Conservation (phyloP, 2,888 invertebrate species). For the Caenorhabditis angaria region DNA sequence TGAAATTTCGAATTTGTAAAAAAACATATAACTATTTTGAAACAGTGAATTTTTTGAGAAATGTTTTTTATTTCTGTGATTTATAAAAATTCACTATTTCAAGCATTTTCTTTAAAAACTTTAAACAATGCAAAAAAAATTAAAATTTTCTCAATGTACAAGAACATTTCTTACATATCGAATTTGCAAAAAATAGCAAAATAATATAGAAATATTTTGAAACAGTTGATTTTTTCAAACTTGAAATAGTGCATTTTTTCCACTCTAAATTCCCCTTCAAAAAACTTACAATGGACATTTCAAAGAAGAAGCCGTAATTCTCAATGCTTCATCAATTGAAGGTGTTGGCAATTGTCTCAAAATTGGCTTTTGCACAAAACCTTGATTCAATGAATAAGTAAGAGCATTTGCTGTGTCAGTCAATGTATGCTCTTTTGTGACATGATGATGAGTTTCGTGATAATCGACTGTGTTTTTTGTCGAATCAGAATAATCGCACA, state of each 20-base stretch:
- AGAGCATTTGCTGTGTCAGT: slow-evolving; percentile 10
- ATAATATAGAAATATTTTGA: no score
- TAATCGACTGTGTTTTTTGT: slow-evolving; percentile 52
- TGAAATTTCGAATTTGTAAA: no score
- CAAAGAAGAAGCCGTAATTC: slow-evolving; percentile 4
- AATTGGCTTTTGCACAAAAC: slow-evolving; percentile 18
- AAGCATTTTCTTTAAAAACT: no score
- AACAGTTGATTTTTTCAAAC: neutral
- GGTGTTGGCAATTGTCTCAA: slow-evolving; percentile 15
- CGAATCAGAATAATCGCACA: slow-evolving; percentile 58
- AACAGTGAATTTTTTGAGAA: no score
- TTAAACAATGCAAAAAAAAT: no score
- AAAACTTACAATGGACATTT: slow-evolving; percentile 16
- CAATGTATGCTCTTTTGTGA: slow-evolving; percentile 23
- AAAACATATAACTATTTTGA: no score
- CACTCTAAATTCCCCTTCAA: neutral
- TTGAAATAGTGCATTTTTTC: neutral
- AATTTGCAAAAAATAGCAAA: no score
- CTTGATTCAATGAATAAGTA: slow-evolving; percentile 13
- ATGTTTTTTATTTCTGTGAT: no score
- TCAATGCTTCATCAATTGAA: slow-evolving; percentile 13
- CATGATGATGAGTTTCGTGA: slow-evolving; percentile 61
- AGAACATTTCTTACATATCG: no score
- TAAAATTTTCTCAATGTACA: no score
- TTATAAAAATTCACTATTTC: no score